A percentile compares a stretch with the other conserved stretches of the same genome.
Conservation (phyloP, 35 echinoderm and acorn worm genomes). For the Eucidaris tribuloides region DNA sequence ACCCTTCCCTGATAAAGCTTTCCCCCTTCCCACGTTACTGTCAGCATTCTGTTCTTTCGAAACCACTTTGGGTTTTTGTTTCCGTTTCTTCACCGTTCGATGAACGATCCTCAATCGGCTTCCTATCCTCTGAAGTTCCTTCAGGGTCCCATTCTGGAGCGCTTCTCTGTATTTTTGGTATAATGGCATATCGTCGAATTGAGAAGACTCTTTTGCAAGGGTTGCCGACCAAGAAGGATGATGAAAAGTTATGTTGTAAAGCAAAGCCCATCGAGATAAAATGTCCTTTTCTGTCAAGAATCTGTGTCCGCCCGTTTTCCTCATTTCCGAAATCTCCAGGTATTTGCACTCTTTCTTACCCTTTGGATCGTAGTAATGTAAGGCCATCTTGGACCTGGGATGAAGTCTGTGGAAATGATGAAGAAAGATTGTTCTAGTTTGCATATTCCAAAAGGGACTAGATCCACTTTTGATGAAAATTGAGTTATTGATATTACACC, state of each 20-base stretch:
- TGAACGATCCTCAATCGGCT: background rate
- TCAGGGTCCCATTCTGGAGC: constrained; percentile 6
- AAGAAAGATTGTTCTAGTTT: too few species aligned
- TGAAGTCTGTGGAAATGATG: constrained; percentile 1
- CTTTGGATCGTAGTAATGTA: constrained; percentile 73
- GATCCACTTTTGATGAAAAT: too few species aligned
- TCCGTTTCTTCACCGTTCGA: background rate
- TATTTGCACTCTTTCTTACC: constrained; percentile 60
- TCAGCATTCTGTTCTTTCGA: too few species aligned
- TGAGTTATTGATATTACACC: too few species aligned
- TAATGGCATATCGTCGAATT: constrained; percentile 59
- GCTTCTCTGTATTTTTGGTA: constrained; percentile 55
- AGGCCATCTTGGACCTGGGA: constrained; percentile 57
- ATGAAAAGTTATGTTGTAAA: constrained; percentile 49
- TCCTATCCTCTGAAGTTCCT: background rate
- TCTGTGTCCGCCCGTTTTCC: constrained; percentile 39
- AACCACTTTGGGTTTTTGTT: background rate
- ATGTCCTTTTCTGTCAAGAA: constrained; percentile 79
- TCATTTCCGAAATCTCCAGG: constrained; percentile 35
- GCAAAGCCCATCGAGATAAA: constrained; percentile 56
- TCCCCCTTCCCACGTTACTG: too few species aligned
- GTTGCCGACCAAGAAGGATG: constrained; percentile 58
- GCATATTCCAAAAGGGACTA: too few species aligned
- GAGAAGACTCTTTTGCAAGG: constrained; percentile 8
- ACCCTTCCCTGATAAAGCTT: too few species aligned